Base-by-base conservation (phyloP, 2,113 vertebrate genomes). In the Sander lucioperca region DNA sequence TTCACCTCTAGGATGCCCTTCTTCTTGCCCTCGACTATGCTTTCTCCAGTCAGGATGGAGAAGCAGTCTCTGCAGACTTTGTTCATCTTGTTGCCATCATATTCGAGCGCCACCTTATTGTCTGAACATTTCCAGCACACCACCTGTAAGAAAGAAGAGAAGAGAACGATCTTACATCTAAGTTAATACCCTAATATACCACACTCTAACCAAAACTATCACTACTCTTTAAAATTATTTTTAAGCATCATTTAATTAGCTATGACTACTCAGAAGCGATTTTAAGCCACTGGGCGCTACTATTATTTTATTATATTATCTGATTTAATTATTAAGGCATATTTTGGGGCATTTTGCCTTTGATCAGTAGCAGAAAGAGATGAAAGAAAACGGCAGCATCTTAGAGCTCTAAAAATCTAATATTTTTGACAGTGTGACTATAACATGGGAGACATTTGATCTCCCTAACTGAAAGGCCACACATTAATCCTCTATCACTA, bases 71-170 rank as follows among this genome's bases (percentile, higher is more conserved):
- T 97, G 85, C 98, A 99, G n/a, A 99, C 98, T 93, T 99, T 99
- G 91, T 96, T 99, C 84, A 95, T 68, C 84, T 97, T 99, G 79
- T 96, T 95, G 15, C 94, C 83, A 10, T 99, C 98, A 0, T 99
- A 99, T 63, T 97, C 96, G 0, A 99, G 96, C 15, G 94, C 82
- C 54, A 95, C 97, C 91, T 99, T 99, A 65, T 99, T 96, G 90
- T 99, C 98, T 7, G 98, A 99, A 89, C 98, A 99, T 86, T 99
- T 99, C 97, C 97, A 98, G 88, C 98, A 99, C 75, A 99, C 98
- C 91, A 99, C 98, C 98, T 99, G 90, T 69, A 33, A 69, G 14
- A 74, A 9, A 27, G 7, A 57, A 8, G 23, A 9, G 23, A 7
- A 14, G 5, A 48, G 16, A 25, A 53, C 9, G 1, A 45, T 14